phyloP scores from a whole-genome alignment of 1,140 invertebrate genomes.

The Drosophila kepulauana region DNA sequence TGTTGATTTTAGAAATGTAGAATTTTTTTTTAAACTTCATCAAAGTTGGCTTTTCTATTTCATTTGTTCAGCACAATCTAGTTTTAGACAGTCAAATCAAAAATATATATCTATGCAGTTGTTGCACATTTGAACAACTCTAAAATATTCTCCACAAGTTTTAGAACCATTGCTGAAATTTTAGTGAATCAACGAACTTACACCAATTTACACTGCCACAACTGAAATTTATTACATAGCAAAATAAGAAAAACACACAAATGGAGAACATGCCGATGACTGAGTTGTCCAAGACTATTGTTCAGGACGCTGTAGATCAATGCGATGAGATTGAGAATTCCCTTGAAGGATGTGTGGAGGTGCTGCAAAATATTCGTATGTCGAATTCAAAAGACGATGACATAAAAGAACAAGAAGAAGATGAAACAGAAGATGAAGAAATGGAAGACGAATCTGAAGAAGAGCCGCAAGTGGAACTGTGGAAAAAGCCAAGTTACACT shows the following conservation, averaged over 20 bases:
- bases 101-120: too few relatives aligned
- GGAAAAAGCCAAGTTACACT: background rate
- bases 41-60: too few relatives aligned
- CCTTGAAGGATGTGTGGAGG: background rate
- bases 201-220: too few relatives aligned
- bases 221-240: background rate
- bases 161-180: too few relatives aligned
- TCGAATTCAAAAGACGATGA: background rate
- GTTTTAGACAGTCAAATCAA: too few relatives aligned
- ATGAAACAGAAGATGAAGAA: background rate
- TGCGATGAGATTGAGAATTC: constrained; percentile 12
- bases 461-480: background rate
- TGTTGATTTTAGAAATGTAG: too few relatives aligned
- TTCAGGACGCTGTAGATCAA: constrained; percentile 20
- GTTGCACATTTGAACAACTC: too few relatives aligned
- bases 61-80: too few relatives aligned
- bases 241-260: constrained; percentile 2
- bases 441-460: background rate
- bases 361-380: constrained; percentile 13
- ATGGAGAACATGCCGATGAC: background rate
- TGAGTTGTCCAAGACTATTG: background rate
- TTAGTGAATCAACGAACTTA: too few relatives aligned
- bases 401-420: too few relatives aligned
- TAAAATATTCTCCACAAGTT: too few relatives aligned
- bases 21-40: too few relatives aligned